A percentile compares a stretch with the other conserved stretches of the same genome.
Evolutionary conservation across 2,797 vertebrate genomes (phyloP).

Genomic region (Propithecus deckenii): DNA sequence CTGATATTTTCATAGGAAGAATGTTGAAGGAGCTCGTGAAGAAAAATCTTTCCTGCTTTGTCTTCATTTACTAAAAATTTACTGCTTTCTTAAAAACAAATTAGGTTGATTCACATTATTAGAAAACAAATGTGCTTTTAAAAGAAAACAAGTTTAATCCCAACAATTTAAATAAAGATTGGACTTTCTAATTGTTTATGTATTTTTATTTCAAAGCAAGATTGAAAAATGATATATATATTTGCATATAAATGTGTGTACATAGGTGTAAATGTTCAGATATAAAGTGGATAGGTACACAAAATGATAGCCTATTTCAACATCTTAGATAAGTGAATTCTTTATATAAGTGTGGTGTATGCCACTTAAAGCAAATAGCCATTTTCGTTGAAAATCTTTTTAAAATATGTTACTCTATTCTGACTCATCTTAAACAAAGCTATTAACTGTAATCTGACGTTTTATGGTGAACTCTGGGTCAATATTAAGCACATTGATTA

Average conservation of each 20-base stretch:
- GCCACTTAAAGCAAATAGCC: not conserved
- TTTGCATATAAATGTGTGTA: not conserved
- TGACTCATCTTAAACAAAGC: not conserved
- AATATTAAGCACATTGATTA: not conserved
- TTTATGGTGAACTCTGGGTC: not conserved
- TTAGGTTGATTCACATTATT: not conserved
- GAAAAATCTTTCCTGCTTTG: not conserved
- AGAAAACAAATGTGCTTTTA: conserved; percentile 33
- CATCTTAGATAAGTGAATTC: not conserved
- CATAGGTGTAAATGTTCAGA: not conserved
- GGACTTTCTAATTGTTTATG: not conserved
- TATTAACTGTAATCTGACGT: not conserved
- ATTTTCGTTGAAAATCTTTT: not conserved
- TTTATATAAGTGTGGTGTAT: not conserved
- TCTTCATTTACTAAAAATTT: not conserved
- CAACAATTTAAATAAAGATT: not conserved
- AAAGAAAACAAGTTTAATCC: not conserved
- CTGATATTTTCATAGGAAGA: not conserved
- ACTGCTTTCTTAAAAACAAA: conserved; percentile 20
- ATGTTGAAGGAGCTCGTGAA: not conserved
- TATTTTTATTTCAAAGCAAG: conserved; percentile 32
- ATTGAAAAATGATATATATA: not conserved
- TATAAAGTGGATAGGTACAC: not conserved
- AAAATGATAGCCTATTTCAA: not conserved
- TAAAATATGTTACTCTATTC: not conserved